Evolutionary conservation across 2,888 invertebrate genomes (phyloP).

Genomic region (Acronicta leporina): DNA sequence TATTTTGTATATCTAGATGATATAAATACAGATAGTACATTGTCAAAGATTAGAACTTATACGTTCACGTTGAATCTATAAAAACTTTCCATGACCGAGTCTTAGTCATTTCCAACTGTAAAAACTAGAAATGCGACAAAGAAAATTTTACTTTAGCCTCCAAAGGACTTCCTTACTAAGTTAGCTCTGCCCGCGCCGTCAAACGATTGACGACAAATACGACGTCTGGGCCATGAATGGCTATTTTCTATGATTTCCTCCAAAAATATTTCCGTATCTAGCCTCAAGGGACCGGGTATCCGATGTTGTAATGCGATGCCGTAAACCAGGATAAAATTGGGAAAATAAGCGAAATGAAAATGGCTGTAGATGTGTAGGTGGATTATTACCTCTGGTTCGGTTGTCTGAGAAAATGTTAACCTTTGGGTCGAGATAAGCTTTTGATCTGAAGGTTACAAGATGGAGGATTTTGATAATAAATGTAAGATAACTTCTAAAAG

Average conservation of each 20-base stretch:
- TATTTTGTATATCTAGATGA: neutral
- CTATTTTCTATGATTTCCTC: constrained; percentile 36
- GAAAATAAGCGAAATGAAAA: constrained; percentile 42
- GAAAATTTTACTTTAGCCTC: constrained; percentile 45
- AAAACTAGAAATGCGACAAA: constrained; percentile 39
- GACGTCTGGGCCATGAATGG: constrained; percentile 11
- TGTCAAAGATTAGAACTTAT: constrained; percentile 12
- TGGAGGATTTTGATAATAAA: constrained; percentile 12
- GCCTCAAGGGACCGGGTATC: constrained; percentile 25
- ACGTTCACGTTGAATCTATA: constrained; percentile 34
- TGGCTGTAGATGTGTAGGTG: constrained; percentile 10
- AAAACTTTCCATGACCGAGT: constrained; percentile 15
- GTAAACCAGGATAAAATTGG: constrained; percentile 47
- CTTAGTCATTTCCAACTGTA: constrained; percentile 31
- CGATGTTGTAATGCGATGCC: constrained; percentile 41
- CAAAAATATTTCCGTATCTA: constrained; percentile 35
- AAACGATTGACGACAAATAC: constrained; percentile 38
- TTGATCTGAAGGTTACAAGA: constrained; percentile 31
- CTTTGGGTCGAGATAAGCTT: constrained; percentile 29
- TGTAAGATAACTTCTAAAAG: constrained; percentile 10
- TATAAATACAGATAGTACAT: neutral
- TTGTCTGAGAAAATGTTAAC: constrained; percentile 28
- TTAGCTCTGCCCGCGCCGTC: constrained; percentile 20
- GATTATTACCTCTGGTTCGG: constrained; percentile 27
- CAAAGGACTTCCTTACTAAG: constrained; percentile 33